These are phyloP conservation scores for Ophiodon elongatus DNA, from an alignment of 2,113 vertebrate genomes.

Conservation along the genomic window DNA sequence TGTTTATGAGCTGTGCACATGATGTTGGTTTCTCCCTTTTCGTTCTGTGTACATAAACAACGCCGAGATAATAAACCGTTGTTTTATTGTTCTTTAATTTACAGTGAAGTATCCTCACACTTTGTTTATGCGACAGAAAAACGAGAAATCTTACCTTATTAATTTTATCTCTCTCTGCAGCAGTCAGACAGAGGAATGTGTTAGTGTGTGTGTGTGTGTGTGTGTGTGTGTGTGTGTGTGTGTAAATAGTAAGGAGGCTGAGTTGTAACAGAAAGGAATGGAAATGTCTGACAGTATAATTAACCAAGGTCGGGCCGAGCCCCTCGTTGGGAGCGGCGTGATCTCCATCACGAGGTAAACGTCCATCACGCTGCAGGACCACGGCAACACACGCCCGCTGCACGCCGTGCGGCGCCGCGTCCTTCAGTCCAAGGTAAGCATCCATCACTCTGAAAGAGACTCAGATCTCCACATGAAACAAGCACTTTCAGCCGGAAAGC, in stretches of 20 bases:
- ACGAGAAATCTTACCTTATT: background rate
- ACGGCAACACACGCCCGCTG: conserved; percentile 32
- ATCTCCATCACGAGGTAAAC: conserved; percentile 66
- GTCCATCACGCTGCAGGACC: conserved; percentile 48
- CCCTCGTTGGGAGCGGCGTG: conserved; percentile 27
- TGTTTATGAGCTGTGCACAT: background rate
- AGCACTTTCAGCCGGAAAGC: background rate
- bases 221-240: background rate
- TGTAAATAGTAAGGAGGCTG: too few species aligned
- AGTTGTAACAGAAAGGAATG: background rate
- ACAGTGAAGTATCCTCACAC: background rate
- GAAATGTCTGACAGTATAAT: conserved; percentile 17
- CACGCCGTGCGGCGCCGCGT: conserved; percentile 29
- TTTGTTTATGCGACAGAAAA: background rate
- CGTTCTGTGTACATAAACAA: background rate
- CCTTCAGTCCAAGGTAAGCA: conserved; percentile 66
- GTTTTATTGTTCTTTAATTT: too few species aligned
- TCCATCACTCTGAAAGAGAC: conserved; percentile 43
- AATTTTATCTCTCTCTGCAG: background rate
- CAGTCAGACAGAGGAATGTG: background rate
- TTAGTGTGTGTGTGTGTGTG: background rate
- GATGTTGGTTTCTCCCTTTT: background rate
- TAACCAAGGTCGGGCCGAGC: conserved; percentile 38
- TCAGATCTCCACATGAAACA: conserved; percentile 12
- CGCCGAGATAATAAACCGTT: background rate